These are phyloP conservation scores for Bostrychus sinensis DNA, from an alignment of 2,113 vertebrate genomes.

Conservation along the genomic window DNA sequence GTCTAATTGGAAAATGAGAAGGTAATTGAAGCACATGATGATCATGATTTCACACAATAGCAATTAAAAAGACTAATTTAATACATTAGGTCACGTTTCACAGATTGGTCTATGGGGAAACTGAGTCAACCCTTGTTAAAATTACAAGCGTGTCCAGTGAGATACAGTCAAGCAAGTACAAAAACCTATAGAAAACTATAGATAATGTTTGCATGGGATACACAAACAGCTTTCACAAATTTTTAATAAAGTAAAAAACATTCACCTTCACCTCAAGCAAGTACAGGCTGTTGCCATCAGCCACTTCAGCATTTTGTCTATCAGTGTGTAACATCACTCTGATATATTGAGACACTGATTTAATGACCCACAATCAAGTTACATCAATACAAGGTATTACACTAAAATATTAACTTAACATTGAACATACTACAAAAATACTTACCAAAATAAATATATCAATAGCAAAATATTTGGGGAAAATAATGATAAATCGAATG, in stretches of 20 bases:
- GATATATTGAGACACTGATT: too few relatives aligned
- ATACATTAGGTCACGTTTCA: constrained; percentile 60
- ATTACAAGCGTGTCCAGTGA: constrained; percentile 14
- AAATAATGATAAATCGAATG: too few relatives aligned
- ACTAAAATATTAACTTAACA: too few relatives aligned
- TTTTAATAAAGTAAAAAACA: background rate
- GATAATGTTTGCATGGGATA: background rate
- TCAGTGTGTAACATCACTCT: too few relatives aligned
- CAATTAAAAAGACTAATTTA: constrained; percentile 71
- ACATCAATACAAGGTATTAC: too few relatives aligned
- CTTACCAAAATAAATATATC: too few relatives aligned
- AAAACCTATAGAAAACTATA: constrained; percentile 5
- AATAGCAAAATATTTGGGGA: too few relatives aligned
- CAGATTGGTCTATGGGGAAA: constrained; percentile 52
- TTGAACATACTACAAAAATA: too few relatives aligned
- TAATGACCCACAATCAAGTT: too few relatives aligned
- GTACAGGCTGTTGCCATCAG: too few relatives aligned
- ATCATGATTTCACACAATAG: constrained; percentile 65
- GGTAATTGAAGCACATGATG: constrained; percentile 67
- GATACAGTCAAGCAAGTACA: background rate
- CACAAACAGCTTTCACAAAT: background rate
- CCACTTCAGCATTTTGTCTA: too few relatives aligned
- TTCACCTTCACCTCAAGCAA: background rate
- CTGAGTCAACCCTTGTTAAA: constrained; percentile 36
- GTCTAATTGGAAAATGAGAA: constrained; percentile 61